Evolutionary conservation across 2,113 vertebrate species (phyloP).

Genomic region (Notarius lentiginosus): DNA sequence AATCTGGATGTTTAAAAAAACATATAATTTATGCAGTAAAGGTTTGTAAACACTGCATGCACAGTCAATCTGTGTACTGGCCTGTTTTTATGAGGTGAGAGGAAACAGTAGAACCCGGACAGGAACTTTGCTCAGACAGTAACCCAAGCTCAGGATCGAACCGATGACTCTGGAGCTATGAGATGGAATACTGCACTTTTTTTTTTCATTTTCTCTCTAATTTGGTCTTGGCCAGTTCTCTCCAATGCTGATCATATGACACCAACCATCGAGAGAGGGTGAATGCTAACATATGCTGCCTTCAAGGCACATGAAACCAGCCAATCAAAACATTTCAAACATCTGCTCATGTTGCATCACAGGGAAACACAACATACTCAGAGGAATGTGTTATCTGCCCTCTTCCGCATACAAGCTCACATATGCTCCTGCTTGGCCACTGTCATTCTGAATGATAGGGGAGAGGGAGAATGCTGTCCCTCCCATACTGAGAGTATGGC

Average conservation of each 20-base stretch:
- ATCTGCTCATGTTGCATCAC: not conserved
- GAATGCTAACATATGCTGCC: not conserved
- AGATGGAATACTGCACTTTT: not conserved
- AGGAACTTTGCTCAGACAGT: not conserved
- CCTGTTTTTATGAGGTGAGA: not conserved
- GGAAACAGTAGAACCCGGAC: not conserved
- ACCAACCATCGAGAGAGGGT: not conserved
- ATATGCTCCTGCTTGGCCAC: not conserved
- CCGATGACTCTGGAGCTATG: not conserved
- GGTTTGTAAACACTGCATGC: not conserved
- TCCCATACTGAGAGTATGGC: not conserved
- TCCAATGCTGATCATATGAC: not conserved
- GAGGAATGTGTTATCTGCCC: not conserved
- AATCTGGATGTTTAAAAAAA: too few relatives aligned
- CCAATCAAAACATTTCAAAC: not conserved
- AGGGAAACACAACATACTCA: not conserved
- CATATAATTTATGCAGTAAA: not conserved
- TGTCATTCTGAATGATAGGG: not conserved
- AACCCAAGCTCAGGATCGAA: not conserved
- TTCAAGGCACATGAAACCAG: not conserved
- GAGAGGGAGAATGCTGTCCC: not conserved
- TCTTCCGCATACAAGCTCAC: not conserved
- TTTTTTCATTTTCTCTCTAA: not conserved
- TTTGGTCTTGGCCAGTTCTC: not conserved
- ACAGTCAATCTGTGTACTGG: not conserved